Percentiles rank a stretch among this genome's conserved stretches.
These are phyloP conservation scores for Podilymbus podiceps DNA, from an alignment of 2,113 vertebrate genomes.

Conservation along the genomic window DNA sequence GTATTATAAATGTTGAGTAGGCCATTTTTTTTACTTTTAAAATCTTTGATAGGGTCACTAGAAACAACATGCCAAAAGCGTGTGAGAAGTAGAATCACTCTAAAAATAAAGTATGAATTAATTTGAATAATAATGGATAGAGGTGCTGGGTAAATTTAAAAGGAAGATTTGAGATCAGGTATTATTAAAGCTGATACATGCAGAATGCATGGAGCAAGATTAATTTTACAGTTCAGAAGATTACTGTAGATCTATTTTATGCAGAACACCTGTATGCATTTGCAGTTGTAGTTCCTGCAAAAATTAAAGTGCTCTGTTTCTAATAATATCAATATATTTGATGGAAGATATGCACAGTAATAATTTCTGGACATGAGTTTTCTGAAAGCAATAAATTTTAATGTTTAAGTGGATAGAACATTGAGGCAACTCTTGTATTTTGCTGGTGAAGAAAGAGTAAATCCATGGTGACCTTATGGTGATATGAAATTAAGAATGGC, in stretches of 20 bases:
- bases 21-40: background rate
- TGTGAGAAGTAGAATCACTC: background rate
- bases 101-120: background rate
- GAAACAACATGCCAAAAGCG: background rate
- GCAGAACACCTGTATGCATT: background rate
- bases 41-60: background rate
- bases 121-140: background rate
- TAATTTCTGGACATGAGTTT: background rate
- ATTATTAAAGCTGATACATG: background rate
- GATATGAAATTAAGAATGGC: background rate
- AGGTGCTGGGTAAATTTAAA: background rate
- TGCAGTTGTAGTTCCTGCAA: background rate
- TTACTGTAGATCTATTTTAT: background rate
- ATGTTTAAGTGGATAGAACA: background rate
- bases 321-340: background rate
- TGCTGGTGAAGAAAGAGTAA: background rate
- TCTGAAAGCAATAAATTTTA: background rate
- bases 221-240: background rate
- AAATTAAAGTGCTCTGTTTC: background rate
- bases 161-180: background rate
- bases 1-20: background rate
- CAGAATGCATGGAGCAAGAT: background rate
- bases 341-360: background rate
- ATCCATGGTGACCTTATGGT: background rate
- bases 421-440: background rate